Conservation (phyloP, 2,113 vertebrate species). For the Thryonomys swinderianus region DNA sequence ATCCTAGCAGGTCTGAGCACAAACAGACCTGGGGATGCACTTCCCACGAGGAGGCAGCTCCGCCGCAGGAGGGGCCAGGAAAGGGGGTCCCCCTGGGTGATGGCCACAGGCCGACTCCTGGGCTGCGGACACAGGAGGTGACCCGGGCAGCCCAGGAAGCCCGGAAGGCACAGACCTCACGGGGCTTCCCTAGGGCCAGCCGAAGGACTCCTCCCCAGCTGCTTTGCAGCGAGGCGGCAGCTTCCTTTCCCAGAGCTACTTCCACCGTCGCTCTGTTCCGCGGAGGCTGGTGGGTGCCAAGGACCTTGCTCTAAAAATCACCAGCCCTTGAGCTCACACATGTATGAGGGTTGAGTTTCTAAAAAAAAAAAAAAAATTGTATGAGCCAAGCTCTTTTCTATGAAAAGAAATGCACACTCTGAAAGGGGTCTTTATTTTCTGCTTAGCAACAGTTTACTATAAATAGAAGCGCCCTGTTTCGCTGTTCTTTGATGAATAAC, state of each 20-base stretch:
- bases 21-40: not conserved
- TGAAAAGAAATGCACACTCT: not conserved
- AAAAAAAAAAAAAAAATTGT: not conserved
- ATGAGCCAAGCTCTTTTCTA: not conserved
- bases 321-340: not conserved
- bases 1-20: not conserved
- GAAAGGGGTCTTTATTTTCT: conserved; percentile 48
- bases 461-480: conserved; percentile 65
- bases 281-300: not conserved
- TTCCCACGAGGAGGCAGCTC: not conserved
- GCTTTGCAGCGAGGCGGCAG: not conserved
- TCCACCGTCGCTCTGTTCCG: rapidly evolving
- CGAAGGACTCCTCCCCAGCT: not conserved
- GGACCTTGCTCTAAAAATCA: not conserved
- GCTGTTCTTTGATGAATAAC: conserved; percentile 52
- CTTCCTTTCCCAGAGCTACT: not conserved
- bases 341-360: not conserved
- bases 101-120: not conserved
- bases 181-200: not conserved
- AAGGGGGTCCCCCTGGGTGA: not conserved
- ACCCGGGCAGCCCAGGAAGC: not conserved
- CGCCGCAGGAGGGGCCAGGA: not conserved
- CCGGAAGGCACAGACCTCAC: not conserved
- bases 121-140: not conserved
- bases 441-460: conserved; percentile 55